Conservation (phyloP, 2,797 vertebrate genomes). For the Hephaestus fuliginosus region DNA sequence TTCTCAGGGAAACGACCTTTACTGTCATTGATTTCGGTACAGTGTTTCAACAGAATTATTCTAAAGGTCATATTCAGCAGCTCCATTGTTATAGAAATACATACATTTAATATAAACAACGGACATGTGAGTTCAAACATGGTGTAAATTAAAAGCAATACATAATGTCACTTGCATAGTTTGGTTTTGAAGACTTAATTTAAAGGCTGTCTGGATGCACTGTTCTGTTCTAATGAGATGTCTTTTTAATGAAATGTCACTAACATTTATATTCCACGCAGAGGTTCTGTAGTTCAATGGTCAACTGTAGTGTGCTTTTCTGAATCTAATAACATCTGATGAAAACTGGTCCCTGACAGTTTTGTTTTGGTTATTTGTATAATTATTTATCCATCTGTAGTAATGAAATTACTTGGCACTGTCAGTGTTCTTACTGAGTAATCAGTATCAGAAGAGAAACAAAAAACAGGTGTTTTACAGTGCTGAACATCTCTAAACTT, state of each 20-base stretch:
- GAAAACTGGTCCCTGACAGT: neutral
- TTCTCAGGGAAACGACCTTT: neutral
- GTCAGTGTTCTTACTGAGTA: neutral
- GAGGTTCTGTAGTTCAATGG: neutral
- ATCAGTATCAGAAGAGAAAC: neutral
- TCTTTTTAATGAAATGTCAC: constrained; percentile 15
- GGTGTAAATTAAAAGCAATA: neutral
- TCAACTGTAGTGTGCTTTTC: neutral
- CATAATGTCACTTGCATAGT: neutral
- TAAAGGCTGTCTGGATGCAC: neutral
- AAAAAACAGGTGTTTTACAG: neutral
- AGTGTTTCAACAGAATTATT: neutral
- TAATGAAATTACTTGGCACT: neutral
- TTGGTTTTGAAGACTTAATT: neutral
- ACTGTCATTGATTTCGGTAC: neutral
- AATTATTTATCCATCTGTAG: neutral
- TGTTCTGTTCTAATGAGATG: constrained; percentile 1
- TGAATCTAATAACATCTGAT: neutral
- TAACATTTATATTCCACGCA: constrained; percentile 8
- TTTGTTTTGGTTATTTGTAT: neutral
- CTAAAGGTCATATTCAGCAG: neutral
- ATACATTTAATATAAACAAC: neutral
- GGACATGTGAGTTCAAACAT: neutral
- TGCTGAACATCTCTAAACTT: constrained; percentile 1
- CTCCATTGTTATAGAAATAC: neutral